Base-by-base conservation (phyloP, 2,113 vertebrate species). In the Tor tambroides region DNA sequence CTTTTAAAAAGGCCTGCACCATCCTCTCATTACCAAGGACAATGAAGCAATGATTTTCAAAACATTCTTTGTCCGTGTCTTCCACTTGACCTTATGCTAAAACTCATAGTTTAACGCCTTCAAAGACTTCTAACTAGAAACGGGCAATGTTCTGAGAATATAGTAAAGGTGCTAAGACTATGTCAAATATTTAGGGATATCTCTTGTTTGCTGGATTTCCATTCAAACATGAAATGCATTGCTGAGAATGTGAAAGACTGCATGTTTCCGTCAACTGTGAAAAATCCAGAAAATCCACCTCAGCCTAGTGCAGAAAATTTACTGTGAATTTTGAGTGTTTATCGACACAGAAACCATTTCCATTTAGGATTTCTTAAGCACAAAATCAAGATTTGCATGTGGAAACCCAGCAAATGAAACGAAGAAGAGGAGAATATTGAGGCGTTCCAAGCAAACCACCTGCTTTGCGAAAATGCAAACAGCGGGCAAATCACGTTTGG, bases 61-160 rank as follows among this genome's bases (percentile, higher is more conserved):
- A 67, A 1, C n/a, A 1, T 77, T 43, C 61, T 89, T 87, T 88
- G 75, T 88, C 87, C 4, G 63, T 9, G 46, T 71, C 69, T 88
- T 90, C 82, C 38, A 88, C 71, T 90, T 91, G 86, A 91, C 88
- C 89, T 90, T 83, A 87, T 26, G 15, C 11, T 0, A 46, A 49
- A 76, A 12, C 35, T 26, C 41, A 28, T 43, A 6, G n/a, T 14
- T 76, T 49, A 28, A 28, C 3, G 43, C 10, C n/a, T 49, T 28
- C 11, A 76, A 76, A 76, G n/a, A 76, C 74, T 6, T 75, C 35
- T 75, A 43, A 75, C 0, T 76, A 6, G 23, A 76, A 82, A 83
- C 46, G 63, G 11, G 28, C 77, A 75, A 28, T 85, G 43, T 49
- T 80, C 87, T 85, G 87, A 74, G 38, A 77, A 46, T n/a, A 75